Conservation (phyloP, 2,113 vertebrate genomes). For the Platichthys stellatus region DNA sequence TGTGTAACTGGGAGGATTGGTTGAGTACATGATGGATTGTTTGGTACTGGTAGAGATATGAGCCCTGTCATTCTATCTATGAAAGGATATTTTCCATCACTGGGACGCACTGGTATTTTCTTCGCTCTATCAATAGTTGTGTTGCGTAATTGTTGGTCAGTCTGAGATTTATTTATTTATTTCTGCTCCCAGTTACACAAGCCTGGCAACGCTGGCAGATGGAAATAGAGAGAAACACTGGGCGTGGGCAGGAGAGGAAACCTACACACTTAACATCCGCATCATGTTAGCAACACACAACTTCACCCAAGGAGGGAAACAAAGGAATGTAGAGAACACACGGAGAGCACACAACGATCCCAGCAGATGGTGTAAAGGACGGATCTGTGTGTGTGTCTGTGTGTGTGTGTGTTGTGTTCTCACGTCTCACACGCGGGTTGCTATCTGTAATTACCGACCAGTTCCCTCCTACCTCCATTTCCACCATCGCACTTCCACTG, state of each 20-base stretch:
- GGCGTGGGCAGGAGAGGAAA: constrained; percentile 56
- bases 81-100: too few relatives aligned
- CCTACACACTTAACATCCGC: constrained; percentile 38
- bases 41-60: too few relatives aligned
- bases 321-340: background rate
- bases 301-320: constrained; percentile 15
- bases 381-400: too few relatives aligned
- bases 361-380: constrained; percentile 3
- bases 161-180: background rate
- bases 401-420: background rate
- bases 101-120: constrained; percentile 11
- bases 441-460: constrained; percentile 10
- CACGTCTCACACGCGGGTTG: background rate
- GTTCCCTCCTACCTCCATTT: constrained; percentile 11
- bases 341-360: constrained; percentile 15
- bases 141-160: constrained; percentile 32
- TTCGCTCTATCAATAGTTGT: constrained; percentile 13
- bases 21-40: too few relatives aligned
- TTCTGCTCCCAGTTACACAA: constrained; percentile 33
- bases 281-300: constrained; percentile 40
- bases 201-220: constrained; percentile 15
- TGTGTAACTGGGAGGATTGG: too few relatives aligned
- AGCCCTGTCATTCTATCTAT: too few relatives aligned
- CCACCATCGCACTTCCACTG: constrained; percentile 15
- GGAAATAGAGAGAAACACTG: constrained; percentile 22